Percentiles rank a stretch among this genome's conserved stretches.
These are phyloP conservation scores for Hydractinia symbiolongicarpus DNA, from an alignment of 30 jellyfish, hydroid and myxozoan species.

Conservation along the genomic window DNA sequence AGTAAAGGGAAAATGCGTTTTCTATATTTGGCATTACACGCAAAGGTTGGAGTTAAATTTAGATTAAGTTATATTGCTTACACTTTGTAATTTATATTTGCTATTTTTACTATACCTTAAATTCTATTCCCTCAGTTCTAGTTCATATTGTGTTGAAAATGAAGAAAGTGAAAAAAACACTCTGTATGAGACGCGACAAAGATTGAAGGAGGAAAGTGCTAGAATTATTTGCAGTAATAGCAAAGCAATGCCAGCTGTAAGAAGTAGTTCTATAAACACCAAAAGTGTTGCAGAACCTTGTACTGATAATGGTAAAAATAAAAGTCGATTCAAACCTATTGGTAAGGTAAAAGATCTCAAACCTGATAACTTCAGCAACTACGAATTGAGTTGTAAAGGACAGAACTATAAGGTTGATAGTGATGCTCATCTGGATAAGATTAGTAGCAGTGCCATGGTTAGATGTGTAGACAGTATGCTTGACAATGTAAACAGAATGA, in stretches of 20 bases:
- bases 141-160: neutral
- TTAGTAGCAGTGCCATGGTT: neutral
- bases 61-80: neutral
- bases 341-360: no score
- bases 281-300: neutral
- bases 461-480: conserved; percentile 21
- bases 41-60: no score
- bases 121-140: neutral
- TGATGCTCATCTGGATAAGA: no score
- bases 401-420: no score
- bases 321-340: neutral
- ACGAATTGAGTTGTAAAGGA: no score
- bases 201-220: conserved; percentile 3
- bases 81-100: neutral
- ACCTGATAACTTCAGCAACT: no score
- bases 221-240: neutral
- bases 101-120: neutral
- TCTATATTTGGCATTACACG: no score
- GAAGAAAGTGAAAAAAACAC: neutral
- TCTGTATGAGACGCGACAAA: neutral
- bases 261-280: neutral
- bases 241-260: neutral
- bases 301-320: neutral
- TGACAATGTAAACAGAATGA: conserved; percentile 16
- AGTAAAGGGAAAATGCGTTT: no score